Conservation (phyloP, 1,140 invertebrate genomes). For the Telenomus remus region DNA sequence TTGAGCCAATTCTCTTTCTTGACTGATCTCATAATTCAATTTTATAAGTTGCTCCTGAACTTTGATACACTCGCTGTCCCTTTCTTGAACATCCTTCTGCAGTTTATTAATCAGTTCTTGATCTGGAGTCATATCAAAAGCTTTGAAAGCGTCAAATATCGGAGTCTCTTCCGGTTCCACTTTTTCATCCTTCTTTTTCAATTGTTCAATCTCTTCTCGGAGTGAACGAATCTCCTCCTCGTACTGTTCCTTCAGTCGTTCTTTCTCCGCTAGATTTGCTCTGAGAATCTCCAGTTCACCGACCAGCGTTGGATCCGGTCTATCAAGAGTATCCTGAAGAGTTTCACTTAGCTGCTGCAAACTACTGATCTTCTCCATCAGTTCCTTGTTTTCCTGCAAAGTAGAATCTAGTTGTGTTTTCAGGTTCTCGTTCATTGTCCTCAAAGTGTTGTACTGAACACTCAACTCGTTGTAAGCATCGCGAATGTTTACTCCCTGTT, state of each 20-base stretch:
- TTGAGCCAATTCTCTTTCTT: conserved; percentile 33
- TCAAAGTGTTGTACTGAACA: conserved; percentile 69
- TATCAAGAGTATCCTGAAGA: conserved; percentile 65
- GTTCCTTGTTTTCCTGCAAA: conserved; percentile 77
- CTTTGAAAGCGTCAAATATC: conserved; percentile 63
- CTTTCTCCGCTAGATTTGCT: conserved; percentile 29
- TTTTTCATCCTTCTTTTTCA: conserved; percentile 21
- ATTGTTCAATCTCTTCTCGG: conserved; percentile 11
- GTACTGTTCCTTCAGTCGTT: conserved; percentile 17
- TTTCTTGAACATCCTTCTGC: conserved; percentile 21
- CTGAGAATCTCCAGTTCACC: conserved; percentile 23
- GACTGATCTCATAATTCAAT: conserved; percentile 50
- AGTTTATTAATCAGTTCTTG: conserved; percentile 48
- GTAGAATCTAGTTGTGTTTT: conserved; percentile 76
- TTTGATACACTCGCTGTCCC: conserved; percentile 57
- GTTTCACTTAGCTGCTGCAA: conserved; percentile 71
- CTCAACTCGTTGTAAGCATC: conserved; percentile 62
- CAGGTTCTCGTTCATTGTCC: conserved; percentile 77
- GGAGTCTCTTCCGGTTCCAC: conserved; percentile 26
- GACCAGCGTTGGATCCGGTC: conserved; percentile 64
- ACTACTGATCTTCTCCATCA: conserved; percentile 73
- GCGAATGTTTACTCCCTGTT: conserved; percentile 40
- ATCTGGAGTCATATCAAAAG: conserved; percentile 49
- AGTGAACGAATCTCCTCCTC: conserved; percentile 15
- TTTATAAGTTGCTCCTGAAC: conserved; percentile 52